phyloP scores from a whole-genome alignment of 2,113 vertebrate species.

The Ochotona curzoniae region DNA sequence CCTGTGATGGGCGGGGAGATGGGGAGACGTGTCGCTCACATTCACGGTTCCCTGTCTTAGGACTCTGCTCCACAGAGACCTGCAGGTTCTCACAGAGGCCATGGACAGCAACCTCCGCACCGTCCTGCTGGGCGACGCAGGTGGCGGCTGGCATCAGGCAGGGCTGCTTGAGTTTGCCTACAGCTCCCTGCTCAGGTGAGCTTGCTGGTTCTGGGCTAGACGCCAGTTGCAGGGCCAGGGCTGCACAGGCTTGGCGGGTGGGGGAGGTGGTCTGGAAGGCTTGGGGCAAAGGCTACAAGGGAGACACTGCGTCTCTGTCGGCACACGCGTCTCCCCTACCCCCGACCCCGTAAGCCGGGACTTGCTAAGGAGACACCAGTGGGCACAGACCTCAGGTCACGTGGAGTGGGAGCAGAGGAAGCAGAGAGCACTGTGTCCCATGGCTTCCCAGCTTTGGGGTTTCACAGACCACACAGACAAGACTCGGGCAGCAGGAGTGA shows the following conservation, averaged over 20 bases:
- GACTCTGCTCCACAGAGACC: constrained; percentile 86
- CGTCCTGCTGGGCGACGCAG: constrained; percentile 83
- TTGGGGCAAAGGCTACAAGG: neutral
- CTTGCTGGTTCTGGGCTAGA: neutral
- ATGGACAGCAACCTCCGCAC: constrained; percentile 86
- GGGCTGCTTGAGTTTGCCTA: constrained; percentile 90
- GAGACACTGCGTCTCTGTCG: no score
- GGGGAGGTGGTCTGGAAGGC: neutral
- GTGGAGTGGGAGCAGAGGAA: accelerated
- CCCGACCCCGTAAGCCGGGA: no score
- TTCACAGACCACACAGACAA: neutral
- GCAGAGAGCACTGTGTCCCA: neutral
- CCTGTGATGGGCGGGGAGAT: no score
- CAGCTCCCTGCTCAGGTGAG: constrained; percentile 90
- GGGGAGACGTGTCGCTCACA: neutral
- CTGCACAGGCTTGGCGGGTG: neutral
- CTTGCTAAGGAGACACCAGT: neutral
- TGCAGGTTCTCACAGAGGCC: constrained; percentile 83
- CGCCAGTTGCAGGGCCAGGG: neutral
- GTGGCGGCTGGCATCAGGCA: constrained; percentile 87
- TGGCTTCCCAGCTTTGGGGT: neutral
- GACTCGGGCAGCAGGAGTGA: neutral
- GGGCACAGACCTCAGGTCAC: neutral
- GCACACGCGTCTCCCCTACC: no score
- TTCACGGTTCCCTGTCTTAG: constrained; percentile 76